A percentile compares a stretch with the other conserved stretches of the same genome.
phyloP scores from a whole-genome alignment of 2,113 vertebrate genomes.

The Chamaetylas fuelleborni region DNA sequence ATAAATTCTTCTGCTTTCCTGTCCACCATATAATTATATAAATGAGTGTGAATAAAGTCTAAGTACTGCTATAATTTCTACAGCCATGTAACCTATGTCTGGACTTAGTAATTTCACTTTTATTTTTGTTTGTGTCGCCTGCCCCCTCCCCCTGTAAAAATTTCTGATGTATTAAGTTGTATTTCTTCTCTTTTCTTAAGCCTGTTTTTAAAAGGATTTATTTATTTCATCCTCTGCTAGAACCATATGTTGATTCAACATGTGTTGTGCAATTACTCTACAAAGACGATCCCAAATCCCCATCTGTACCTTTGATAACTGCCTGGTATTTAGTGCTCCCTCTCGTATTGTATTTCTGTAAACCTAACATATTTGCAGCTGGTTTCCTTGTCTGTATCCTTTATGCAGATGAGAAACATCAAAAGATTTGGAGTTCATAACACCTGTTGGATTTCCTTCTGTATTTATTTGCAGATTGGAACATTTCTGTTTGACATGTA shows the following conservation, averaged over 20 bases:
- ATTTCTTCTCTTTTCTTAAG: not conserved
- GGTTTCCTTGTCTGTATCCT: not conserved
- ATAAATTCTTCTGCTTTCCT: not conserved
- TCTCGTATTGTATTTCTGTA: not conserved
- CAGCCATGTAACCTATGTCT: not conserved
- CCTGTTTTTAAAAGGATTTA: not conserved
- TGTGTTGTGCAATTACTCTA: not conserved
- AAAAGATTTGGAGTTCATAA: not conserved
- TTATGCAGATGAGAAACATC: slow-evolving; percentile 17
- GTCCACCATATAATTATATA: not conserved
- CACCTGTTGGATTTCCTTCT: not conserved
- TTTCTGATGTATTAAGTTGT: not conserved
- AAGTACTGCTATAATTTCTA: not conserved
- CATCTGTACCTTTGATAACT: not conserved
- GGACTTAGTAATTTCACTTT: not conserved
- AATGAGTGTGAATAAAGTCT: not conserved
- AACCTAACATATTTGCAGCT: slow-evolving; percentile 31
- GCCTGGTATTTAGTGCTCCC: not conserved
- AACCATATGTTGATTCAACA: not conserved
- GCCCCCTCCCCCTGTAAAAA: not conserved
- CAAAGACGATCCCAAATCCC: not conserved
- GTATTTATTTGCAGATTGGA: not conserved
- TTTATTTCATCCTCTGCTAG: not conserved
- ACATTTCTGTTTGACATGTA: not conserved
- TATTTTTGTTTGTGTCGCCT: not conserved